These are phyloP conservation scores for Arvicanthis niloticus DNA, from an alignment of 2,113 vertebrate species.

Conservation along the genomic window DNA sequence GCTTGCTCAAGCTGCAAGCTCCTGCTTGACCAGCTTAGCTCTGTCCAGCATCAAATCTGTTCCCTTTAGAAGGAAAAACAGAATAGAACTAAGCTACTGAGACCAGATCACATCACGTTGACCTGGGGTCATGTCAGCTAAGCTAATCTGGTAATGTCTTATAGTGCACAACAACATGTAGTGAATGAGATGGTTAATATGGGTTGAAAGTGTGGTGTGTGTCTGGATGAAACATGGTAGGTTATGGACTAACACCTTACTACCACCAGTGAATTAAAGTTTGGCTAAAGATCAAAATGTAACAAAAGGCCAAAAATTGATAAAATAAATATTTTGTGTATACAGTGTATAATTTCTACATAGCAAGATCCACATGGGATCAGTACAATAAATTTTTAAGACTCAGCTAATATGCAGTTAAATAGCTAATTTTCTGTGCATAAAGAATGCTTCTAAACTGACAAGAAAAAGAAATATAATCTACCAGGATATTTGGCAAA, in stretches of 20 bases:
- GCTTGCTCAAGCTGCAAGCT: not conserved
- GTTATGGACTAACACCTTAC: not conserved
- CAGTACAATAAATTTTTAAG: not conserved
- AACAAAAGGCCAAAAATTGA: not conserved
- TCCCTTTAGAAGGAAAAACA: not conserved
- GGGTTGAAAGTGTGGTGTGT: not conserved
- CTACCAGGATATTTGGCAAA: conserved; percentile 1
- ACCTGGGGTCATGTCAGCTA: not conserved
- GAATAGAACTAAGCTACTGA: not conserved
- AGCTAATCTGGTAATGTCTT: not conserved
- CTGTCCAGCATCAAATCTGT: too few relatives aligned
- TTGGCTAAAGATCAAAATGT: conserved; percentile 7
- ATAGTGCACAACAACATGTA: not conserved
- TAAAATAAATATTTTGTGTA: not conserved
- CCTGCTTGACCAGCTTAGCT: not conserved
- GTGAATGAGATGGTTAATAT: not conserved
- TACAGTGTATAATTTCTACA: conserved; percentile 29
- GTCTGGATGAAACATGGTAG: not conserved
- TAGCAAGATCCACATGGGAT: not conserved
- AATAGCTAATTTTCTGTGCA: not conserved
- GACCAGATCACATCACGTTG: not conserved
- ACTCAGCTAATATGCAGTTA: not conserved
- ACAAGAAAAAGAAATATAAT: not conserved
- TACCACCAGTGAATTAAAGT: not conserved
- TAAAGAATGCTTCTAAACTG: not conserved